A percentile compares a stretch with the other conserved stretches of the same genome.
Conservation (phyloP, 2,113 vertebrate species). For the Neodontobutis hainanensis region DNA sequence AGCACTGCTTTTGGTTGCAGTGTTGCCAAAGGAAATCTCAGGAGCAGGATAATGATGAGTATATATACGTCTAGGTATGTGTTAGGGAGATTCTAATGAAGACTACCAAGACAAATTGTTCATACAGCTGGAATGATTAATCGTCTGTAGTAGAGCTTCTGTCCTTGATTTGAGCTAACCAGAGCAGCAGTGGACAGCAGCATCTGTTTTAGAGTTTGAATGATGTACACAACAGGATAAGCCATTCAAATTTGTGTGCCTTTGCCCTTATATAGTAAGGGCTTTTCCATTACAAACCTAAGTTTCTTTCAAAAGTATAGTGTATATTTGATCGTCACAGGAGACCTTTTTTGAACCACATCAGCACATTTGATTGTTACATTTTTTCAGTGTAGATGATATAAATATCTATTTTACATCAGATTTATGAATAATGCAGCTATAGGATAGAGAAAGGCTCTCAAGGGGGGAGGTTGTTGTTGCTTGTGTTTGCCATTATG, state of each 20-base stretch:
- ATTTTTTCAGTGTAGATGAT: conserved; percentile 47
- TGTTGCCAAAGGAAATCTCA: conserved; percentile 43
- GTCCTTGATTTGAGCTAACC: conserved; percentile 39
- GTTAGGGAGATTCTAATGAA: conserved; percentile 51
- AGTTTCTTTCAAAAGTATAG: conserved; percentile 27
- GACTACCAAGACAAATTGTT: conserved; percentile 58
- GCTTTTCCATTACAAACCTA: conserved; percentile 3
- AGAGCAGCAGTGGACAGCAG: too few species aligned
- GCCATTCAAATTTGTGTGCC: conserved; percentile 18
- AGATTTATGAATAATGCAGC: conserved; percentile 58
- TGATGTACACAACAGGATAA: conserved; percentile 1
- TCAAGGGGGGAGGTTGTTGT: conserved; percentile 38
- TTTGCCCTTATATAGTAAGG: conserved; percentile 12
- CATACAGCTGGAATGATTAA: conserved; percentile 60
- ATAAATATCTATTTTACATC: conserved; percentile 58
- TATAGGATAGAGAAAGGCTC: conserved; percentile 18
- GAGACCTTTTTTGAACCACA: conserved; percentile 9
- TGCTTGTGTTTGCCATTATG: conserved; percentile 44
- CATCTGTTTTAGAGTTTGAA: conserved; percentile 18
- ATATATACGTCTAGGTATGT: conserved; percentile 37
- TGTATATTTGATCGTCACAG: conserved; percentile 24
- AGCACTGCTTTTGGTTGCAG: conserved; percentile 35
- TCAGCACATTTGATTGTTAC: conserved; percentile 34
- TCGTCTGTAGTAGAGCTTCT: conserved; percentile 35
- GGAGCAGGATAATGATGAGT: conserved; percentile 52